A percentile compares a stretch with the other conserved stretches of the same genome.
These are phyloP conservation scores for Drosophila prosaltans DNA, from an alignment of 1,140 invertebrate species.

Conservation along the genomic window DNA sequence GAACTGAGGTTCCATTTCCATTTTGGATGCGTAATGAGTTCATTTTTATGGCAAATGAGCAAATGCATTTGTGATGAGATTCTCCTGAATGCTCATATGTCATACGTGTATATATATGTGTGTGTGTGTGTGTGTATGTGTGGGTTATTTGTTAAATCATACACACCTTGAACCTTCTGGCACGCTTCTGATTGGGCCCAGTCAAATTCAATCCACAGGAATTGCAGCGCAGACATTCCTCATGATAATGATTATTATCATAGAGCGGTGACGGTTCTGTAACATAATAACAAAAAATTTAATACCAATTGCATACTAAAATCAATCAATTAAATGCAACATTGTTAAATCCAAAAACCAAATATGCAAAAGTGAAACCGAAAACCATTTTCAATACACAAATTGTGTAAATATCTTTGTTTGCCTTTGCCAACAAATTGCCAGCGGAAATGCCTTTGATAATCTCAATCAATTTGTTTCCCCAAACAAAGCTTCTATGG, in stretches of 20 bases:
- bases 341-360: too few species aligned
- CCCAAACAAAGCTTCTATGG: too few species aligned
- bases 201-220: constrained; percentile 96
- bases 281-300: constrained; percentile 72
- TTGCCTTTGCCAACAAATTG: too few species aligned
- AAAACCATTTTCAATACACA: too few species aligned
- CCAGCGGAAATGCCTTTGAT: too few species aligned
- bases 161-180: constrained; percentile 85
- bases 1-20: constrained; percentile 30
- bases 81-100: neutral
- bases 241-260: constrained; percentile 97
- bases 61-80: constrained; percentile 72
- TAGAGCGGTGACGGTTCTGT: constrained; percentile 94
- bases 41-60: constrained; percentile 61
- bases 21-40: constrained; percentile 57
- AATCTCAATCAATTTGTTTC: too few species aligned
- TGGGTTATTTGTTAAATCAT: neutral
- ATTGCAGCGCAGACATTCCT: constrained; percentile 97
- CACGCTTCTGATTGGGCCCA: constrained; percentile 91
- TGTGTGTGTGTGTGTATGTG: too few species aligned
- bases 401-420: too few species aligned
- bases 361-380: too few species aligned
- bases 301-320: constrained; percentile 2
- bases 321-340: neutral
- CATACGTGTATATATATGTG: neutral